Evolutionary conservation across 2,797 vertebrate genomes (phyloP), one percentile per base, ranked within the genome.

Genomic region (Ciconia nigra): DNA sequence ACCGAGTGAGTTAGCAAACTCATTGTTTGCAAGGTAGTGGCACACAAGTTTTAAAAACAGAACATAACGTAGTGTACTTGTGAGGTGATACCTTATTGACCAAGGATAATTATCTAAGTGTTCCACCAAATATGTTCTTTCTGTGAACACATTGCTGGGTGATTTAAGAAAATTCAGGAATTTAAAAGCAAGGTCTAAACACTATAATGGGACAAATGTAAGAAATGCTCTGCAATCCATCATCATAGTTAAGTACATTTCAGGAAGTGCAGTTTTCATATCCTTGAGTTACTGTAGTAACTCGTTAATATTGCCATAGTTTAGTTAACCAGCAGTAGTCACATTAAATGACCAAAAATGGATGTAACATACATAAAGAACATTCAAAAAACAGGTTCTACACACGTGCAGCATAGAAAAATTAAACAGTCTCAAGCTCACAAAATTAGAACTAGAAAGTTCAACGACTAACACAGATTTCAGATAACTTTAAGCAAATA

Each of bases 251-350:
- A 76, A 83, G 83, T 90, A 95, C 94, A 96, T 87, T 74, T 98
- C 97, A 97, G 96, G 97, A 98, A 96, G 84, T 87, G 96, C 96
- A 97, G 96, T 82, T 94, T 94, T 89, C 87, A 69, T 79, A 71
- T 83, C 65, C 79, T 79, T 93, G 94, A 97, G 88, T 96, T 83
- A 92, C 96, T 44, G 66, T 41, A 78, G 63, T 93, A 97, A 96
- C 91, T 93, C 69, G 15, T 61, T 88, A 54, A 93, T 94, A 97
- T 90, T 72, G 73, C 83, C 72, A n/a, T 66, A n/a, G 73, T 83
- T 61, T 55, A 70, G 57, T 71, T 54, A 90, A 55, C 88, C 77
- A 93, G 54, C 57, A 89, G 90, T 39, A 89, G 95, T 90, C 81
- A 72, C 54, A 51, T 90, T 65, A 52, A 82, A 90, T 92, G 97